Percentiles rank a stretch among this genome's conserved stretches.
Conservation (phyloP, 2,888 invertebrate genomes). For the Trachelus stipa region DNA sequence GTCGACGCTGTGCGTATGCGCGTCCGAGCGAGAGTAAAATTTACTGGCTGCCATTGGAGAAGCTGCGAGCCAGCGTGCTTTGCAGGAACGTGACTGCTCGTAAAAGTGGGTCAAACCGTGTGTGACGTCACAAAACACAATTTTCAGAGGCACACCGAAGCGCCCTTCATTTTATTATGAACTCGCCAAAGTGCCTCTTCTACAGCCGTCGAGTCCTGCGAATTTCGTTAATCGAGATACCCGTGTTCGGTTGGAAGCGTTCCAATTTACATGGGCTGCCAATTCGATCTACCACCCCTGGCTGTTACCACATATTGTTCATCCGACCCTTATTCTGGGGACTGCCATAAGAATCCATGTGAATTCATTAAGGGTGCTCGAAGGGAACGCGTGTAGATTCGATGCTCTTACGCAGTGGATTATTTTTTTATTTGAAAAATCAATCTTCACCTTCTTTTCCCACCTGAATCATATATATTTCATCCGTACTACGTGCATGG, state of each 20-base stretch:
- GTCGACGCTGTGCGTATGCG: not conserved
- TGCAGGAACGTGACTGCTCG: not conserved
- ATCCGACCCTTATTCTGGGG: not conserved
- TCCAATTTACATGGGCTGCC: constrained; percentile 18
- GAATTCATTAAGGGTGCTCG: not conserved
- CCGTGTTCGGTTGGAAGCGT: constrained; percentile 39
- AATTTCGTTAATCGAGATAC: constrained; percentile 45
- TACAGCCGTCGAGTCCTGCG: constrained; percentile 26
- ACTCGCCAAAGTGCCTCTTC: constrained; percentile 33
- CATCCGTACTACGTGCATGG: not conserved
- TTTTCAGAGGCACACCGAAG: constrained; percentile 10
- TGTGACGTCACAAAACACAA: not conserved
- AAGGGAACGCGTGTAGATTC: not conserved
- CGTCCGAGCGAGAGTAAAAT: not conserved
- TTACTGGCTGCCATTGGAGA: not conserved
- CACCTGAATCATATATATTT: not conserved
- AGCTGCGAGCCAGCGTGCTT: not conserved
- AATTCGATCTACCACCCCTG: not conserved
- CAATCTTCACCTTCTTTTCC: not conserved
- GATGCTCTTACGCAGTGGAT: not conserved
- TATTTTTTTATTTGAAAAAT: not conserved
- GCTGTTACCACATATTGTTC: not conserved
- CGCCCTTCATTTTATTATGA: constrained; percentile 43
- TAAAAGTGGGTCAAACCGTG: not conserved
- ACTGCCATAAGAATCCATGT: not conserved